These are phyloP conservation scores for Rhynchomys soricoides DNA, from an alignment of 2,113 vertebrate species.

Conservation along the genomic window DNA sequence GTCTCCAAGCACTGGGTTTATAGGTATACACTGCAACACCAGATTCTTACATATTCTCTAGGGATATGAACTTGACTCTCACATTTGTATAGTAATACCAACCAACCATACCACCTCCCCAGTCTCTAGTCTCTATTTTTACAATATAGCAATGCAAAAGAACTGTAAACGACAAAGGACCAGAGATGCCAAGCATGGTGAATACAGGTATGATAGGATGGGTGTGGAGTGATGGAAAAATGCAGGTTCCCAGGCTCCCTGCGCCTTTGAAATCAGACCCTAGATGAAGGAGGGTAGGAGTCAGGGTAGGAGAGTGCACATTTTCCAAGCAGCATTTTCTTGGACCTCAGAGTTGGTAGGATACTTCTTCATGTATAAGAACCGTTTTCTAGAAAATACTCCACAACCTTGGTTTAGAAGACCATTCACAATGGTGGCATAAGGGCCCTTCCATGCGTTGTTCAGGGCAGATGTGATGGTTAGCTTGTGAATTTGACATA, in stretches of 20 bases:
- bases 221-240: not conserved
- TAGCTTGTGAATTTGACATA: not conserved
- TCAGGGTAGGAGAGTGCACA: not conserved
- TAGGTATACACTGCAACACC: not conserved
- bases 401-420: not conserved
- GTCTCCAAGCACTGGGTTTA: not conserved
- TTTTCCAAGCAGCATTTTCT: not conserved
- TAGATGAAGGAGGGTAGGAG: accelerated
- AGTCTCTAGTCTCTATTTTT: not conserved
- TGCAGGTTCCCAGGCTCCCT: not conserved
- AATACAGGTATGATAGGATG: not conserved
- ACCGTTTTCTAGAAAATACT: not conserved
- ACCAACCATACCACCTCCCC: too few species aligned
- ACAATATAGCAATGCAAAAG: not conserved
- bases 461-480: not conserved
- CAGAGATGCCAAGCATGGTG: not conserved
- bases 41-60: not conserved
- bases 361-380: not conserved
- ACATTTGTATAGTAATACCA: not conserved
- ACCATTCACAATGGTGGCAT: not conserved
- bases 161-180: not conserved
- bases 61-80: not conserved
- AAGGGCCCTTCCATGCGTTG: not conserved
- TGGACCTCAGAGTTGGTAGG: not conserved
- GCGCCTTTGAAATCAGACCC: not conserved